Percentiles rank a stretch among this genome's conserved stretches.
phyloP scores from a whole-genome alignment of 2,113 vertebrate species.

The Cyprinus carpio region DNA sequence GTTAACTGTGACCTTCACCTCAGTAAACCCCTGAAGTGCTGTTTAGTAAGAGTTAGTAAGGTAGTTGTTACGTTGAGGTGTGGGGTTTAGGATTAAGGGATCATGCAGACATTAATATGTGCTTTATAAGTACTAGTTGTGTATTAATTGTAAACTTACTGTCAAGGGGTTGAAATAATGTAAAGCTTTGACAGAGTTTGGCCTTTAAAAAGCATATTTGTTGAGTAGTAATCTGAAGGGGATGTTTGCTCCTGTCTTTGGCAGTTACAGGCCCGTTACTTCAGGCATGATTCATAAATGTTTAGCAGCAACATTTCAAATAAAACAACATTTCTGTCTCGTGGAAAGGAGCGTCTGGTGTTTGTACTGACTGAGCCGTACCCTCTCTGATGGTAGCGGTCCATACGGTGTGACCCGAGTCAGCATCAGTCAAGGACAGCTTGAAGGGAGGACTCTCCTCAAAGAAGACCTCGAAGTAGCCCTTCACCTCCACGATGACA shows the following conservation, averaged over 20 bases:
- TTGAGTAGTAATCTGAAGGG: background rate
- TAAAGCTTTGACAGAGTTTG: background rate
- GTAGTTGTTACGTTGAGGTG: no score
- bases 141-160: background rate
- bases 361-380: constrained; percentile 54
- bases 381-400: constrained; percentile 81
- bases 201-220: background rate
- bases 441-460: constrained; percentile 83
- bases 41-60: no score
- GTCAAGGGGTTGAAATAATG: background rate
- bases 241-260: background rate
- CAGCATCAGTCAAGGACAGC: constrained; percentile 76
- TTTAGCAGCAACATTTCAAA: no score
- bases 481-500: constrained; percentile 78
- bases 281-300: background rate
- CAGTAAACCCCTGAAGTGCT: no score
- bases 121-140: no score
- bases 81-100: no score
- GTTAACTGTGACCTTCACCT: no score
- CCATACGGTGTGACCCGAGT: constrained; percentile 78
- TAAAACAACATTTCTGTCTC: background rate
- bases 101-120: no score
- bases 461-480: constrained; percentile 84
- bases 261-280: background rate
- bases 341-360: background rate